phyloP scores from a whole-genome alignment of 2,888 invertebrate genomes.

The Zaprionus bogoriensis region DNA sequence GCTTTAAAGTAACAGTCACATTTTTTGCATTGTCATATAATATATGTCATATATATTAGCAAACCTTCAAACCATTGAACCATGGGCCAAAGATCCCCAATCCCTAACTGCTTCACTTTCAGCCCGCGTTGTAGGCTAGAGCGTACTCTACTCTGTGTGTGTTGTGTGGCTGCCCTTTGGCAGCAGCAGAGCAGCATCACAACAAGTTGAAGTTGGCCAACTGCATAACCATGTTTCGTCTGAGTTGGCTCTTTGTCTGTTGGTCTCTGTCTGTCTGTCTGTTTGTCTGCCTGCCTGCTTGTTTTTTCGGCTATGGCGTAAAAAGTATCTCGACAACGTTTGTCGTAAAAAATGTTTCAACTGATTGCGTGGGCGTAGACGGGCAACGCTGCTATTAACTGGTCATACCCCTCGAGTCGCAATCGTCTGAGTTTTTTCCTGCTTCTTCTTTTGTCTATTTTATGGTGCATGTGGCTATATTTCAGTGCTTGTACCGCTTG shows the following conservation, averaged over 20 bases:
- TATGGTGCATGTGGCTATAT: slow-evolving; percentile 19
- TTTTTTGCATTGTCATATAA: too few species aligned
- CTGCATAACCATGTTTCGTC: slow-evolving; percentile 33
- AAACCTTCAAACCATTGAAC: slow-evolving; percentile 29
- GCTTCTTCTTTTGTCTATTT: slow-evolving; percentile 16
- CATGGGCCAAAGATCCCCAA: slow-evolving; percentile 1
- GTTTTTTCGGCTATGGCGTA: slow-evolving; percentile 11
- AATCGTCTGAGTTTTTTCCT: slow-evolving; percentile 20
- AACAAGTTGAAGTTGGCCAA: slow-evolving; percentile 42
- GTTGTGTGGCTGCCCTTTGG: slow-evolving; percentile 33
- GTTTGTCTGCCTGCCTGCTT: too few species aligned
- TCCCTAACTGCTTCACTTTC: background rate
- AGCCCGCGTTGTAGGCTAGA: too few species aligned
- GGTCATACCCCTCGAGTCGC: slow-evolving; percentile 53
- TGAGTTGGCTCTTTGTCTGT: too few species aligned
- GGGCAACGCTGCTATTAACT: slow-evolving; percentile 68
- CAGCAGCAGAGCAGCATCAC: slow-evolving; percentile 22
- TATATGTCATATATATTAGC: too few species aligned
- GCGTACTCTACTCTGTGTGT: background rate
- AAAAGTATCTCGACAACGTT: slow-evolving; percentile 31
- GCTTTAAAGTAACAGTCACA: too few species aligned
- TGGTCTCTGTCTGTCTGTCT: too few species aligned
- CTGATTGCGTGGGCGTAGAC: slow-evolving; percentile 69
- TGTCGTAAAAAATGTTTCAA: slow-evolving; percentile 40
- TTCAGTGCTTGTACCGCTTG: slow-evolving; percentile 39